A percentile compares a stretch with the other conserved stretches of the same genome.
These are phyloP conservation scores for Bergia puertoricense DNA, from an alignment of 92 coral and sea anemone genomes.

Conservation along the genomic window DNA sequence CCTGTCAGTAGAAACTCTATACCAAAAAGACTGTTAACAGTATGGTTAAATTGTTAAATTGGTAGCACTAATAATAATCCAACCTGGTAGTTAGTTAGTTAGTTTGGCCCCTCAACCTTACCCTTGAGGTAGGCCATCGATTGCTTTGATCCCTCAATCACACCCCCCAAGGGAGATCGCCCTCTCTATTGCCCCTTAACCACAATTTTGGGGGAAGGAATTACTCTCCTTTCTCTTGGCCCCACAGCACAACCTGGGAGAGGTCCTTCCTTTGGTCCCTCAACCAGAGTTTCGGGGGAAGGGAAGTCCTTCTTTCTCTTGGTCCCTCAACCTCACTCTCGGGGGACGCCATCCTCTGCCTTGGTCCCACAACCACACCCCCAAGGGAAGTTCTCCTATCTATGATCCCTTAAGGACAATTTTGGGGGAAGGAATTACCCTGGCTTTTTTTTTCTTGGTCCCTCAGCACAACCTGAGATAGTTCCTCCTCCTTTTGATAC, in stretches of 20 bases:
- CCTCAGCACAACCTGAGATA: no score
- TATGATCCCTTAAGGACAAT: neutral
- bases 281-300: no score
- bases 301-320: neutral
- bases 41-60: no score
- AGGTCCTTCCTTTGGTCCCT: neutral
- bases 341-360: neutral
- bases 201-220: neutral
- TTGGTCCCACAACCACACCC: neutral
- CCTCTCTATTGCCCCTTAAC: neutral
- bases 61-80: no score
- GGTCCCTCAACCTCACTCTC: neutral
- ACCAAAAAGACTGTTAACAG: no score
- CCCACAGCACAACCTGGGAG: neutral
- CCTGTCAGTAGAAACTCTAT: no score
- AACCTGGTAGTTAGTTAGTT: no score
- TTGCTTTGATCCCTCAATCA: neutral
- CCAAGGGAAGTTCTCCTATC: neutral
- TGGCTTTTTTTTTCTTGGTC: no score
- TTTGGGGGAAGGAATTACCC: neutral
- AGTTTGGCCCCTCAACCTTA: neutral
- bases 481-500: no score
- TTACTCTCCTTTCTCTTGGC: neutral
- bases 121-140: neutral
- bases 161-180: neutral